phyloP scores from a whole-genome alignment of 2,888 invertebrate genomes.

The Synanthedon myopaeformis region DNA sequence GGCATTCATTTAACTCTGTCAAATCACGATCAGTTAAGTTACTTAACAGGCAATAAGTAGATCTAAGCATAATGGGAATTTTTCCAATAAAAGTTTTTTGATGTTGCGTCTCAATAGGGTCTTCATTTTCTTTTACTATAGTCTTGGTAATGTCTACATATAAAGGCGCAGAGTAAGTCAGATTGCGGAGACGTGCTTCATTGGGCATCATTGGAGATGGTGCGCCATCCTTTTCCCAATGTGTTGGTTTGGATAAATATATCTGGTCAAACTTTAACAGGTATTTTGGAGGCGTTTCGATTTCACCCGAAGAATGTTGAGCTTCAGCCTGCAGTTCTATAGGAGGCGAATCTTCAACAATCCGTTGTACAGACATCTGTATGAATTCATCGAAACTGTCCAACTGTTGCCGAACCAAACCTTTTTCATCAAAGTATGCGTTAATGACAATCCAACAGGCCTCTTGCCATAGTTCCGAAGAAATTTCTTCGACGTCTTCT shows the following conservation, averaged over 20 bases:
- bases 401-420: constrained; percentile 97
- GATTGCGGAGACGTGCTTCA: constrained; percentile 95
- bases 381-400: constrained; percentile 99
- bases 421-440: constrained; percentile 99
- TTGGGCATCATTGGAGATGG: constrained; percentile 99
- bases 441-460: constrained; percentile 99
- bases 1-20: constrained; percentile 99
- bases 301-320: constrained; percentile 93
- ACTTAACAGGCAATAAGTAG: constrained; percentile 95
- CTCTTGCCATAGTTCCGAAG: constrained; percentile 98
- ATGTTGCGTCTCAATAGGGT: constrained; percentile 86
- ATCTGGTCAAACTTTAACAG: constrained; percentile 98
- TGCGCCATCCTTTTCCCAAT: constrained; percentile 99
- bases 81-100: constrained; percentile 85
- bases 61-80: constrained; percentile 99
- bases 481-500: constrained; percentile 94
- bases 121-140: constrained; percentile 89
- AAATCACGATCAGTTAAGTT: constrained; percentile 98
- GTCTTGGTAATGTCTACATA: constrained; percentile 99
- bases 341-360: constrained; percentile 98
- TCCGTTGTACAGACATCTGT: constrained; percentile 99
- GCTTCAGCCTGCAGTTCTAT: constrained; percentile 98
- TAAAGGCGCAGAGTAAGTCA: constrained; percentile 97
- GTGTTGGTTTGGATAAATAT: constrained; percentile 98
- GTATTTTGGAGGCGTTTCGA: constrained; percentile 92